These are phyloP conservation scores for Phenganax subtilis DNA, from an alignment of 92 coral and sea anemone species.

Conservation along the genomic window DNA sequence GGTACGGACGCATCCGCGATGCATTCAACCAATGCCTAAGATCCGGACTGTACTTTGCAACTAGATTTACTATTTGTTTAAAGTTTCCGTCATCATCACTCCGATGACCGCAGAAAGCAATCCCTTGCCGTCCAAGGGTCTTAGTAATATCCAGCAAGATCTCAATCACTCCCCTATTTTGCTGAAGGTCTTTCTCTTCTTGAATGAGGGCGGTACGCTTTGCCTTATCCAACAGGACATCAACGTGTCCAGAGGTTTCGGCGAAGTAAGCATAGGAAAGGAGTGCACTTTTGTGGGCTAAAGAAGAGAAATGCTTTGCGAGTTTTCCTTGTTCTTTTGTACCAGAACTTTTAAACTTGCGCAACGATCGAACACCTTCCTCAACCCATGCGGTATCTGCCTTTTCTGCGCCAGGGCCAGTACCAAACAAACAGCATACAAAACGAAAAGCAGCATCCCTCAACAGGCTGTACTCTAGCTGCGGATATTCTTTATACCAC, in stretches of 20 bases:
- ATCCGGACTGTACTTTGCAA: not conserved
- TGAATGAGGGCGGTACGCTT: conserved; percentile 7
- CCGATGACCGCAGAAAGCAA: not conserved
- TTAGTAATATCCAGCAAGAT: conserved; percentile 12
- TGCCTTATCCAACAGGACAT: not conserved
- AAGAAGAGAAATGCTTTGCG: not conserved
- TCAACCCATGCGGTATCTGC: not conserved
- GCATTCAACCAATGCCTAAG: not conserved
- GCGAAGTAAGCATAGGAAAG: not conserved
- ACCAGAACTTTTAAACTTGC: conserved; percentile 24
- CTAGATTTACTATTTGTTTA: not conserved
- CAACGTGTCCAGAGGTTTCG: not conserved
- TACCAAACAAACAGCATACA: conserved; percentile 5
- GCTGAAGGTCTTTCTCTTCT: conserved; percentile 3
- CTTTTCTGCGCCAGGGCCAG: conserved; percentile 10
- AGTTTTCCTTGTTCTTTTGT: not conserved
- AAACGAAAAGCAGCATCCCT: conserved; percentile 24
- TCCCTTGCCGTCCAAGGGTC: conserved; percentile 5
- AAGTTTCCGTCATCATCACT: conserved; percentile 11
- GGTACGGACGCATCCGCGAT: not conserved
- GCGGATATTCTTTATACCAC: not conserved
- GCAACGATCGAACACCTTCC: conserved; percentile 22
- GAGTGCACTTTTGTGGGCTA: conserved; percentile 3
- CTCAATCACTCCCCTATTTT: not conserved
- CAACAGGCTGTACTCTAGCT: not conserved